phyloP scores from a whole-genome alignment of 2,113 vertebrate genomes.

The Mus musculus region DNA sequence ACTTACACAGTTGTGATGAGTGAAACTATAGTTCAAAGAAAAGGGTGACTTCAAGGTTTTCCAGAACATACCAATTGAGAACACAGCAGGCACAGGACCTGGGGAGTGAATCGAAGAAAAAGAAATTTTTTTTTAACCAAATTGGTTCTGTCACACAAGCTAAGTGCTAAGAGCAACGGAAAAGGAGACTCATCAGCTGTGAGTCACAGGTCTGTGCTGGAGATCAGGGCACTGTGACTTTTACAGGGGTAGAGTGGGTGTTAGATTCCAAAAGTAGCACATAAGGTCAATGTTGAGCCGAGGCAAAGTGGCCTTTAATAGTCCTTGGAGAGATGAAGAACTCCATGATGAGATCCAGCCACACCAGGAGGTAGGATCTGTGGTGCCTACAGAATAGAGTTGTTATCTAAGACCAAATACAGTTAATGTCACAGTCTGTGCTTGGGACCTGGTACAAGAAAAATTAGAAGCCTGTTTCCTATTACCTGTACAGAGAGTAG shows the following conservation, averaged over 20 bases:
- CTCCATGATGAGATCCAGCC: neutral
- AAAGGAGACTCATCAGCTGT: neutral
- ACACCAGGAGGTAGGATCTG: accelerated
- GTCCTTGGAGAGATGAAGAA: neutral
- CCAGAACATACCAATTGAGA: constrained; percentile 21
- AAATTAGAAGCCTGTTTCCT: neutral
- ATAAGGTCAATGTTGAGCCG: neutral
- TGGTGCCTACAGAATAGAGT: neutral
- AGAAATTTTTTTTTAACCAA: constrained; percentile 12
- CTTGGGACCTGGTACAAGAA: neutral
- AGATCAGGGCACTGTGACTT: neutral
- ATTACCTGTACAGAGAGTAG: neutral
- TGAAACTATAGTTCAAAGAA: neutral
- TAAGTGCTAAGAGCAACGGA: neutral
- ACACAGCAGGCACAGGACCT: neutral
- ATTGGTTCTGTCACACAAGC: neutral
- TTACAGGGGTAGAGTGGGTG: neutral
- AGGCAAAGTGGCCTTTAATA: neutral
- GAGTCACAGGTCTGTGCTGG: neutral
- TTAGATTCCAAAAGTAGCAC: neutral
- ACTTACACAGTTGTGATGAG: neutral
- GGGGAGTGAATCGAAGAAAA: neutral
- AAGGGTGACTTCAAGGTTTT: neutral
- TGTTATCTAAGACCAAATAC: neutral
- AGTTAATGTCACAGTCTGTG: neutral